Evolutionary conservation across 2,797 vertebrate species (phyloP).

Genomic region (Chaetodon trifasciatus): DNA sequence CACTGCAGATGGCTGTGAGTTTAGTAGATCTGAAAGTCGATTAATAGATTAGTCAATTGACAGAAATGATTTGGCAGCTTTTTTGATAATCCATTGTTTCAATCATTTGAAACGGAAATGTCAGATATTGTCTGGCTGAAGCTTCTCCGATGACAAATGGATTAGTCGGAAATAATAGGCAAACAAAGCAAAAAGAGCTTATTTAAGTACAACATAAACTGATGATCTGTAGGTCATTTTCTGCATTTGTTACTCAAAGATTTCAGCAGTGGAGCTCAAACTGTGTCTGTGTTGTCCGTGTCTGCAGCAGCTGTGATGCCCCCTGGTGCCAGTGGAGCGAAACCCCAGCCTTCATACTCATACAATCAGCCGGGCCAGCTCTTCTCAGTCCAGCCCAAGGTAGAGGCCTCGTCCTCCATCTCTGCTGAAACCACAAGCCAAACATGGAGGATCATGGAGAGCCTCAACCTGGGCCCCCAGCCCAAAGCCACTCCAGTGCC

Average conservation of each 20-base stretch:
- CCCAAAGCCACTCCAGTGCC: conserved; percentile 65
- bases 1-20: not conserved
- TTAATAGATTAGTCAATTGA: not conserved
- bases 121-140: not conserved
- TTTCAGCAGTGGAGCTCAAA: conserved; percentile 1
- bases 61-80: not conserved
- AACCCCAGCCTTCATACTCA: conserved; percentile 64
- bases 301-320: conserved; percentile 56
- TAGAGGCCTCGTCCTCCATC: conserved; percentile 56
- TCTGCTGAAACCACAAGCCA: conserved; percentile 52
- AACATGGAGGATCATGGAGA: conserved; percentile 79
- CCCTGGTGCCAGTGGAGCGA: conserved; percentile 48
- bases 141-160: not conserved
- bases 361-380: conserved; percentile 67
- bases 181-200: not conserved
- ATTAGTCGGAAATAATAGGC: not conserved
- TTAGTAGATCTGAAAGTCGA: not conserved
- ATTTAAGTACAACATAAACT: not conserved
- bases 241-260: not conserved
- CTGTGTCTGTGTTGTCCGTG: not conserved
- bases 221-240: not conserved
- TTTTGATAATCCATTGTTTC: not conserved
- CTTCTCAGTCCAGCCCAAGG: conserved; percentile 75
- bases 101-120: not conserved
- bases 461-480: conserved; percentile 67